These are phyloP conservation scores for Sander lucioperca DNA, from an alignment of 2,113 vertebrate species.

Conservation along the genomic window DNA sequence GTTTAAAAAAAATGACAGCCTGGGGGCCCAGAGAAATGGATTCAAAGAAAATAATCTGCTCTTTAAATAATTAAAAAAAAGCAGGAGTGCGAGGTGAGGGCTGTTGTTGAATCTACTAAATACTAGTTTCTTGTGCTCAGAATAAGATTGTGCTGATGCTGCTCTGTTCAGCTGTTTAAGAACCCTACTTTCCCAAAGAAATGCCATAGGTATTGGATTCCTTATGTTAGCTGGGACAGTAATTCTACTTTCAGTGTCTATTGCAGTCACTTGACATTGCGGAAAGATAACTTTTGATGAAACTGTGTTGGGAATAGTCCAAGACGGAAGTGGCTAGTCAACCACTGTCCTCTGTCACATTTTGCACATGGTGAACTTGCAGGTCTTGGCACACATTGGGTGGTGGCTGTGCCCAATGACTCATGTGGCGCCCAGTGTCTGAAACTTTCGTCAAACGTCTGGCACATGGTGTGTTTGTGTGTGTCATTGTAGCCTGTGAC, in stretches of 20 bases:
- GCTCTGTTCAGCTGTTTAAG: constrained; percentile 5
- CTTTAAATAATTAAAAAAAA: neutral
- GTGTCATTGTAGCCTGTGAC: constrained; percentile 83
- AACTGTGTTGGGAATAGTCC: constrained; percentile 50
- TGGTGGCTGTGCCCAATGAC: constrained; percentile 81
- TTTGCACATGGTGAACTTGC: constrained; percentile 80
- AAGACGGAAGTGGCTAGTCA: constrained; percentile 72
- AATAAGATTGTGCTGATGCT: neutral
- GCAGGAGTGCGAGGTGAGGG: too few species aligned
- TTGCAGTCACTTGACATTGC: constrained; percentile 30
- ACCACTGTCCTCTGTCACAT: constrained; percentile 79
- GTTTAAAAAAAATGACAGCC: neutral
- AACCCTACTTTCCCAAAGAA: neutral
- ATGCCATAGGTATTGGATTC: neutral
- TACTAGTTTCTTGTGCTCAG: neutral
- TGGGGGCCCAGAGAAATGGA: neutral
- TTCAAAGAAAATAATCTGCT: neutral
- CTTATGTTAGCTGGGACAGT: neutral
- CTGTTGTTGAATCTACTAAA: neutral
- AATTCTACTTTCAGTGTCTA: constrained; percentile 16
- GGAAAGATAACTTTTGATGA: constrained; percentile 52
- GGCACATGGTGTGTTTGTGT: constrained; percentile 77
- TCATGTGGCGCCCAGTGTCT: constrained; percentile 81
- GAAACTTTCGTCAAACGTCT: constrained; percentile 84
- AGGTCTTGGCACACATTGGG: constrained; percentile 77